Conservation (phyloP, 2,797 vertebrate genomes). For the Molothrus aeneus region DNA sequence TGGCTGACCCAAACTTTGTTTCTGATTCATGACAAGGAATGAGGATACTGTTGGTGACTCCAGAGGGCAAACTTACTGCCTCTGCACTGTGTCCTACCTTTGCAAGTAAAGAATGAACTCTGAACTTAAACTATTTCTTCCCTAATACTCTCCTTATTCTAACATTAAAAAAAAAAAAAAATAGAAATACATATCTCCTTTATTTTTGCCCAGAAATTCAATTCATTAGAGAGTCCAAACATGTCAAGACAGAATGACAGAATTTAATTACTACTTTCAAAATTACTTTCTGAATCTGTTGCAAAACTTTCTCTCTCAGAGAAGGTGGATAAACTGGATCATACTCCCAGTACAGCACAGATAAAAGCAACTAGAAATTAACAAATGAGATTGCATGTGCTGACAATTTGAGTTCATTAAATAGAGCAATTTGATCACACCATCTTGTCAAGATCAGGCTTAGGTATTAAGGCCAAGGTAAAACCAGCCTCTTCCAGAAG, state of each 20-base stretch:
- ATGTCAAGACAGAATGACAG: neutral
- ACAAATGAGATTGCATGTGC: neutral
- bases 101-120: neutral
- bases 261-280: neutral
- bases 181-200: neutral
- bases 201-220: neutral
- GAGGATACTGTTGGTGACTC: neutral
- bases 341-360: neutral
- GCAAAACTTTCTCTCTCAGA: neutral
- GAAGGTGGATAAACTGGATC: neutral
- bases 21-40: neutral
- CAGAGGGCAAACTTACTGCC: neutral
- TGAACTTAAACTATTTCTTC: neutral
- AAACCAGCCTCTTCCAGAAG: neutral
- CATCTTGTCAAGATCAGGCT: neutral
- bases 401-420: neutral
- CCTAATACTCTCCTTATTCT: neutral
- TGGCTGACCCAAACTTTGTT: neutral
- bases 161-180: neutral
- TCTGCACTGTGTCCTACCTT: neutral
- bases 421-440: neutral
- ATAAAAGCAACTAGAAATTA: neutral
- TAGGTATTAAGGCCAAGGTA: neutral
- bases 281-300: neutral
- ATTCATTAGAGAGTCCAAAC: neutral